Evolutionary conservation across 1,140 invertebrate species (phyloP), one percentile per base, ranked within the genome.

Genomic region (Bacillus rossius): DNA sequence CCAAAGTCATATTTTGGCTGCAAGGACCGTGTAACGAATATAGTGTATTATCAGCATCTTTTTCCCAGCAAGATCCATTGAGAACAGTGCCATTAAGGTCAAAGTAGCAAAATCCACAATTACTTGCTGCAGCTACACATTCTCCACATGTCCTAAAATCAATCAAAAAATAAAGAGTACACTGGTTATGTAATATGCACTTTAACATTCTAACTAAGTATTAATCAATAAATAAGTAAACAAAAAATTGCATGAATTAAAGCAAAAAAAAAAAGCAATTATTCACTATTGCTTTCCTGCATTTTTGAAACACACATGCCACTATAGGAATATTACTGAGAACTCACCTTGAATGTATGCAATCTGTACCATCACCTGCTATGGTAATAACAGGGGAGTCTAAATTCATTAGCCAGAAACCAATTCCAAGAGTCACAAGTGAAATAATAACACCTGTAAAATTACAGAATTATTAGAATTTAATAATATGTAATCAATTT

Each of bases 401-500:
- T 20, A 53, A 17, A 8, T 22, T 23, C 49, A 53, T 59, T 38
- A 59, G 47, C 20, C 14, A 20, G 40, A 59, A 59, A 17, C 50
- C 57, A 53, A 59, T 17, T 19, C 57, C 57, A 23, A 59, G 45
- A 42, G 37, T 54, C 8, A 54, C 13, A 23, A 59, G 54, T n/a
- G 57, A 52, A 45, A 59, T 52, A 25, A 53, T 42, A 40, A 53
- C 50, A 59, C 57, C 57, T 53, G 50, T 1, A 59, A 59, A 17
- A 51, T 17, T n/a, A n/a, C n/a, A 34, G 10, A 34, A 34, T 34
- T 34, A 34, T 34, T n/a, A n/a, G n/a, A n/a, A n/a, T n/a, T n/a
- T n/a, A n/a, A n/a, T n/a, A n/a, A n/a, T n/a, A n/a, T n/a, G n/a
- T n/a, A n/a, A n/a, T n/a, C n/a, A n/a, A n/a, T n/a, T n/a, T n/a